Evolutionary conservation across 2,797 vertebrate genomes (phyloP), one percentile per base, ranked within the genome.

Genomic region (Rhynchotus rufescens): DNA sequence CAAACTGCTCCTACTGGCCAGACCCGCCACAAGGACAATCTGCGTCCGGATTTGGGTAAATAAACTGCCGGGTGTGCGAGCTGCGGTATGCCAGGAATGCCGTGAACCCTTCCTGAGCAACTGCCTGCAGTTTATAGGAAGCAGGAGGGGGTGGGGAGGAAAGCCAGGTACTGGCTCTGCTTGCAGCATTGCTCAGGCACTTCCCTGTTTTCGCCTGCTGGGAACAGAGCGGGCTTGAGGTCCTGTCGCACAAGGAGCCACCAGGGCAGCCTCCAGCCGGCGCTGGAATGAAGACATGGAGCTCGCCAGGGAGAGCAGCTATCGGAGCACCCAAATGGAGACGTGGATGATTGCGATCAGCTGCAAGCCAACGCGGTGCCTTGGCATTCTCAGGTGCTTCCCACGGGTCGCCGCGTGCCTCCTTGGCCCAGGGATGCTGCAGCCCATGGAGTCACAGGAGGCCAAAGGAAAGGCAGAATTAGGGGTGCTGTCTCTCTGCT

Each of bases 51-150:
- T 51, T 79, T 0, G 30, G 66, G 90, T 83, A 91, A 96, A 88
- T 93, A 86, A 83, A 72, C 69, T 52, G 2, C 34, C 68, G 88
- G 91, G 86, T 9, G 90, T 90, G 87, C 92, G 80, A 86, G 81
- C 83, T 80, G 87, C 0, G 83, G 94, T 12, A 96, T 94, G 86
- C 88, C 88, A 90, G 93, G 96, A 96, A 97, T 96, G 95, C 88
- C 77, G 92, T 82, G 0, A 84, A 42, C 81, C 88, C 94, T 96
- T 90, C 84, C 84, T 16, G 0, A 44, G 67, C 10, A 5, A 78
- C 52, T 61, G 45, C 56, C 64, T 44, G 68, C 54, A 44, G 75
- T 89, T 77, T 65, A 44, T 7, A 22, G 89, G 73, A 25, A 0
- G 61, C 71, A 4, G 89, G 44, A 93, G 84, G 75, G 26, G 69